Evolutionary conservation across 2,797 vertebrate genomes (phyloP).

Genomic region (Rhodeus uyekii): DNA sequence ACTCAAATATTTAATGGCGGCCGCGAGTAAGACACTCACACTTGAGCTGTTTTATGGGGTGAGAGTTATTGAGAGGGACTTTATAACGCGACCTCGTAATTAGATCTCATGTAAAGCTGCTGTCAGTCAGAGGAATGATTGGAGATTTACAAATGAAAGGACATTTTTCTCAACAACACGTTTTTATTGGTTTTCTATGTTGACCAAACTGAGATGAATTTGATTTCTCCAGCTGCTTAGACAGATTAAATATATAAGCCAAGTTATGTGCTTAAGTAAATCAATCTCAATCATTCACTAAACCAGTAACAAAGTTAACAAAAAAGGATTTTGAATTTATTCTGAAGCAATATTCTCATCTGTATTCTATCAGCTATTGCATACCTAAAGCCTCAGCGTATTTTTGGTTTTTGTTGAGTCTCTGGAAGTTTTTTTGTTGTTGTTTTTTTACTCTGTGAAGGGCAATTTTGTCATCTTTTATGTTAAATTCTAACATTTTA

Average conservation of each 20-base stretch:
- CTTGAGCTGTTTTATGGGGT: constrained; percentile 49
- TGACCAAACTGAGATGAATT: neutral
- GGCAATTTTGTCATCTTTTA: no score
- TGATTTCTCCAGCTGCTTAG: neutral
- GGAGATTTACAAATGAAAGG: neutral
- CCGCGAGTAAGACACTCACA: constrained; percentile 55
- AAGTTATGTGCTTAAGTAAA: no score
- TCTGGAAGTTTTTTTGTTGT: no score
- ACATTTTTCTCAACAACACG: neutral
- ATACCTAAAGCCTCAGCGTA: no score
- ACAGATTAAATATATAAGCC: neutral
- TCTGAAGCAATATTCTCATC: no score
- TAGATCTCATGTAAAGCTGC: constrained; percentile 43
- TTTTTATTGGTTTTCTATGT: neutral
- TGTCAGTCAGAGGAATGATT: constrained; percentile 26
- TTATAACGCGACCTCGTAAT: constrained; percentile 31
- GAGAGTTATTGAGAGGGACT: constrained; percentile 36
- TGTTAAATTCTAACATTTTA: no score
- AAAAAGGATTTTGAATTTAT: no score
- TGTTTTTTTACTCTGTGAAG: no score
- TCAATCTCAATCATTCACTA: no score
- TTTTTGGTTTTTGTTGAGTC: no score
- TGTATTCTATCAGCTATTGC: no score
- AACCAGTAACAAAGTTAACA: no score
- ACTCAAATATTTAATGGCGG: constrained; percentile 51